phyloP scores from a whole-genome alignment of 1,140 invertebrate genomes.

The Lucilia cuprina region DNA sequence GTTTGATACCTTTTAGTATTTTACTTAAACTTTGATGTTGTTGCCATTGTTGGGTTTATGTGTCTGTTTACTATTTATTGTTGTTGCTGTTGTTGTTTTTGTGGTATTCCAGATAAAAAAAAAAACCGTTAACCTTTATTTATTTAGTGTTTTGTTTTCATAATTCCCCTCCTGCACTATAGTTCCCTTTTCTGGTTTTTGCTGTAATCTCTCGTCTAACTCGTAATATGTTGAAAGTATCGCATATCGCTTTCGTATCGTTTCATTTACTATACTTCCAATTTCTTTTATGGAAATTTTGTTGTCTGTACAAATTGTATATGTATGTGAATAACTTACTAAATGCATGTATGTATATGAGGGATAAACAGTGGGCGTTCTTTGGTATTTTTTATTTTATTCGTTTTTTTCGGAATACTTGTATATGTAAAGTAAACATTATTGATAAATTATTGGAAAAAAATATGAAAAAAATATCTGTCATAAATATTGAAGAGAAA shows the following conservation, averaged over 20 bases:
- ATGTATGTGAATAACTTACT: background rate
- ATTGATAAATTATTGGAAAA: constrained; percentile 12
- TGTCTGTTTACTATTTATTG: background rate
- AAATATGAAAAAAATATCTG: background rate
- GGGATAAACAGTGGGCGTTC: background rate
- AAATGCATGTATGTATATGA: background rate
- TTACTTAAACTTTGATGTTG: background rate
- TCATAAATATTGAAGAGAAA: constrained; percentile 4
- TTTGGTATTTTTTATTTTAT: background rate
- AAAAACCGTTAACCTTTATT: constrained; percentile 30
- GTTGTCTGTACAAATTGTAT: background rate
- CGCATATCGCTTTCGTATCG: background rate
- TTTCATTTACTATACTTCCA: background rate
- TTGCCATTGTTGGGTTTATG: background rate
- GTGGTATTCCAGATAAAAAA: constrained; percentile 4
- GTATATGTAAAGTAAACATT: background rate
- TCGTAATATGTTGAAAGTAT: background rate
- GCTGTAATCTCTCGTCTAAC: background rate
- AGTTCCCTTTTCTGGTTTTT: background rate
- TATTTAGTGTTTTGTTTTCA: background rate
- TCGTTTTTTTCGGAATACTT: background rate
- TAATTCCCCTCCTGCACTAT: constrained; percentile 5
- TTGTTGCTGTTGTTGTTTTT: background rate
- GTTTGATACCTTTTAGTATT: constrained; percentile 4
- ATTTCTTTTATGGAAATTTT: background rate